Conservation (phyloP, 2,797 vertebrate species). For the Trachurus trachurus region DNA sequence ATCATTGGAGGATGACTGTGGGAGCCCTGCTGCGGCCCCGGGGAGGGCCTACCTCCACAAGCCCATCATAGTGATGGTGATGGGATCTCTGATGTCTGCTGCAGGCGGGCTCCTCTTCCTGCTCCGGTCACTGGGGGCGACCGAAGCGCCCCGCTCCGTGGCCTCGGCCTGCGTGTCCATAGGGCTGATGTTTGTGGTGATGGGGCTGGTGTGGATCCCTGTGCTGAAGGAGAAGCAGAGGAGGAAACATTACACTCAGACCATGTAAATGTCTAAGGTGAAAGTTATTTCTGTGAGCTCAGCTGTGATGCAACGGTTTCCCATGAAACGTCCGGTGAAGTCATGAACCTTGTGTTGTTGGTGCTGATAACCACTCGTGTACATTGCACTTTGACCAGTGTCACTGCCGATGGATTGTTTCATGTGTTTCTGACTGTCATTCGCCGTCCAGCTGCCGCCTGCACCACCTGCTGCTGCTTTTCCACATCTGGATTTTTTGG, state of each 20-base stretch:
- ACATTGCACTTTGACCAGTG: conserved; percentile 75
- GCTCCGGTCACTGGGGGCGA: conserved; percentile 50
- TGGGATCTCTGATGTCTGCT: conserved; percentile 69
- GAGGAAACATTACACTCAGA: conserved; percentile 26
- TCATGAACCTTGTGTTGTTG: conserved; percentile 24
- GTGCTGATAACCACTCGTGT: conserved; percentile 62
- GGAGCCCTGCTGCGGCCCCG: conserved; percentile 17
- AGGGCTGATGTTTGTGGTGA: conserved; percentile 80
- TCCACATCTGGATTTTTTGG: conserved; percentile 9
- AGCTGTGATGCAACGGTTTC: conserved; percentile 27
- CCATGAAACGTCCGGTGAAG: conserved; percentile 28
- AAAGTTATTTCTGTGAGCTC: not conserved
- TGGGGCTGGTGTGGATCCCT: conserved; percentile 79
- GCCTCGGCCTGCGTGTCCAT: conserved; percentile 75
- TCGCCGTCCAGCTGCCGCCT: not conserved
- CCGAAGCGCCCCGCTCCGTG: conserved; percentile 47
- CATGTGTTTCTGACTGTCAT: conserved; percentile 9
- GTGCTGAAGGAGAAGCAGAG: conserved; percentile 78
- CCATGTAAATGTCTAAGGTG: not conserved
- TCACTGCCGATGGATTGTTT: conserved; percentile 7
- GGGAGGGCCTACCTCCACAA: conserved; percentile 80
- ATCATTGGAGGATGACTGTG: conserved; percentile 32
- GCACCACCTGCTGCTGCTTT: not conserved
- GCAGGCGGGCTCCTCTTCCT: conserved; percentile 64
- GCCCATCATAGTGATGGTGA: conserved; percentile 72